phyloP scores from a whole-genome alignment of 1,140 invertebrate species.

The Magallana ariakensis region DNA sequence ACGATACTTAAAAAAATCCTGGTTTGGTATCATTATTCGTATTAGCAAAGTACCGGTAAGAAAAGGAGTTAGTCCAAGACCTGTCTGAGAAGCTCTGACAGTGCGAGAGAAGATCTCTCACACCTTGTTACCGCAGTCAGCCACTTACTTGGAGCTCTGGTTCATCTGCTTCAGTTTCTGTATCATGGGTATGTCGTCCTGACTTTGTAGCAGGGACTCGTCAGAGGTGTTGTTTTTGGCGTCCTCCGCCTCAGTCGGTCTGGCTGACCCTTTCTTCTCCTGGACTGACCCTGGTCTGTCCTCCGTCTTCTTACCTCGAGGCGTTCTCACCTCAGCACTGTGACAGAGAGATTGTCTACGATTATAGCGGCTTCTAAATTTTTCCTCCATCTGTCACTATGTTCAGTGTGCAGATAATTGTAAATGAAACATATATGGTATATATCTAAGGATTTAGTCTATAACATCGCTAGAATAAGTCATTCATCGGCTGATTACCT shows the following conservation, averaged over 20 bases:
- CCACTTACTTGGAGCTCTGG: conserved; percentile 66
- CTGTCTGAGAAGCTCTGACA: no score
- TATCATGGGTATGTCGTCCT: conserved; percentile 70
- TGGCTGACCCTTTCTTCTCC: background rate
- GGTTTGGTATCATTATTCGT: no score
- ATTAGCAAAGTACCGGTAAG: no score
- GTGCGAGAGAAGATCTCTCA: no score
- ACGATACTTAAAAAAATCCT: no score
- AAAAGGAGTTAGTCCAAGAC: no score
- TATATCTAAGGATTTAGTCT: background rate
- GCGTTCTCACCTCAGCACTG: conserved; percentile 63
- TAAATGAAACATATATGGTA: background rate
- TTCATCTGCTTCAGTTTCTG: conserved; percentile 75
- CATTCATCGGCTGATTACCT: background rate
- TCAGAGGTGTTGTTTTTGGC: conserved; percentile 8
- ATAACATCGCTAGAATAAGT: background rate
- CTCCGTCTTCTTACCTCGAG: conserved; percentile 55
- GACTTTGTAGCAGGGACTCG: conserved; percentile 57
- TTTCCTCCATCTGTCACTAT: conserved; percentile 17
- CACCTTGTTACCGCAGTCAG: no score
- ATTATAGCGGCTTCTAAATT: conserved; percentile 42
- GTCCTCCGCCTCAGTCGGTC: background rate
- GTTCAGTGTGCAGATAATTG: background rate
- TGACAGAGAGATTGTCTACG: conserved; percentile 31
- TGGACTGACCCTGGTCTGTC: conserved; percentile 15